Conservation (phyloP, 1,140 invertebrate species). For the Meloidogyne hapla region DNA sequence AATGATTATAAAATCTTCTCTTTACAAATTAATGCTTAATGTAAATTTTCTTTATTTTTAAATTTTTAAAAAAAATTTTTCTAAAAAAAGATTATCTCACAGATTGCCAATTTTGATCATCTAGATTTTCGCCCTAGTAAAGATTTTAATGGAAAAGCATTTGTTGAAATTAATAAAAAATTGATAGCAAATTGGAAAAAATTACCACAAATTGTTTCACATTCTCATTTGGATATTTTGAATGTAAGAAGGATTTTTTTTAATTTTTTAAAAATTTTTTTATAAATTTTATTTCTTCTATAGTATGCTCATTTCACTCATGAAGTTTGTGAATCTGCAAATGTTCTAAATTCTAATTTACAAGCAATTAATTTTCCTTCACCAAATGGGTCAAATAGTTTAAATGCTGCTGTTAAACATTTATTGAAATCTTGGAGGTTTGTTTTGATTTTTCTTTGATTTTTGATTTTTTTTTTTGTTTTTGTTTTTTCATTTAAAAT, state of each 20-base stretch:
- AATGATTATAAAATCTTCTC: constrained; percentile 28
- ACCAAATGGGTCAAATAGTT: background rate
- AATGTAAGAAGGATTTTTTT: constrained; percentile 12
- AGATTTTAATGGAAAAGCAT: constrained; percentile 32
- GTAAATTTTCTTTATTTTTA: constrained; percentile 5
- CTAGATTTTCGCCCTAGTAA: constrained; percentile 25
- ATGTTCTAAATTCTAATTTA: constrained; percentile 15
- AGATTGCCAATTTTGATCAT: constrained; percentile 13
- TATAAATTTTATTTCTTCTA: no score
- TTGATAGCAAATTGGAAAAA: constrained; percentile 44
- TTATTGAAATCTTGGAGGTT: constrained; percentile 48
- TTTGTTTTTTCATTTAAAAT: constrained; percentile 2
- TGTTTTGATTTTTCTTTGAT: no score
- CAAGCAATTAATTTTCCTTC: constrained; percentile 24
- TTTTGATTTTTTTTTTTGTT: no score
- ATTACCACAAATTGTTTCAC: constrained; percentile 41
- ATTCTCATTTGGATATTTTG: constrained; percentile 32
- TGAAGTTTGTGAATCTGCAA: constrained; percentile 38
- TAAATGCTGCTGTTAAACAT: constrained; percentile 39
- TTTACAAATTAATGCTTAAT: constrained; percentile 36
- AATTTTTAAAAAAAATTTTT: background rate
- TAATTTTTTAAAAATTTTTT: constrained; percentile 8
- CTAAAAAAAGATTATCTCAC: background rate
- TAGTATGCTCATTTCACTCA: constrained; percentile 44
- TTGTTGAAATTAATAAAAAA: constrained; percentile 29